These are phyloP conservation scores for Trichopria drosophilae DNA, from an alignment of 2,888 invertebrate genomes.

Conservation along the genomic window DNA sequence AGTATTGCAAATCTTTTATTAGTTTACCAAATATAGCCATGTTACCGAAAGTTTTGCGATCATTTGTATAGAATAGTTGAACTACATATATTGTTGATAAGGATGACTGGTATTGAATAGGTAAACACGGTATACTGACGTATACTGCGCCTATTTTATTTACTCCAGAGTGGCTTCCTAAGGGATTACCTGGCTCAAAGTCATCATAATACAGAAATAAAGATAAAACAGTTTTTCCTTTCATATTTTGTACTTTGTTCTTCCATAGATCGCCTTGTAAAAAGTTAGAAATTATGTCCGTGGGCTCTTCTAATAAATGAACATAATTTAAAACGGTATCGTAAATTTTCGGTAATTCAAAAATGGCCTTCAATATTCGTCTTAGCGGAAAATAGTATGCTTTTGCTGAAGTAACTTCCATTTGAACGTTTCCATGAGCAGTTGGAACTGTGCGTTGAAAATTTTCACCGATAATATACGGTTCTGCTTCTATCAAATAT, in stretches of 20 bases:
- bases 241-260: background rate
- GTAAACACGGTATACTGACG: constrained; percentile 21
- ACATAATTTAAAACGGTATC: constrained; percentile 5
- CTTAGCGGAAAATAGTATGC: constrained; percentile 21
- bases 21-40: constrained; percentile 16
- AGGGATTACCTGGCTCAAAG: constrained; percentile 21
- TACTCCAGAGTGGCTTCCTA: constrained; percentile 27
- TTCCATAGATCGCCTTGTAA: constrained; percentile 8
- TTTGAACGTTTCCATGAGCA: constrained; percentile 6
- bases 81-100: constrained; percentile 18
- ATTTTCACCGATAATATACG: constrained; percentile 9
- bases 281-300: background rate
- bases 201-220: constrained; percentile 23
- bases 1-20: constrained; percentile 29
- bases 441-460: constrained; percentile 1
- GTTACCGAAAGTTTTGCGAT: constrained; percentile 23
- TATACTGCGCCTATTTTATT: constrained; percentile 29
- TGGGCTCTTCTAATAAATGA: constrained; percentile 1
- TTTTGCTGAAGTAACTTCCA: constrained; percentile 4
- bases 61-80: constrained; percentile 23
- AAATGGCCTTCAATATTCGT: constrained; percentile 18
- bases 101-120: constrained; percentile 17
- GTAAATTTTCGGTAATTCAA: constrained; percentile 14
- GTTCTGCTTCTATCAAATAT: constrained; percentile 7
- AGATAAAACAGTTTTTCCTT: constrained; percentile 6